Conservation (phyloP, 1,140 invertebrate species). For the Cotesia glomerata region DNA sequence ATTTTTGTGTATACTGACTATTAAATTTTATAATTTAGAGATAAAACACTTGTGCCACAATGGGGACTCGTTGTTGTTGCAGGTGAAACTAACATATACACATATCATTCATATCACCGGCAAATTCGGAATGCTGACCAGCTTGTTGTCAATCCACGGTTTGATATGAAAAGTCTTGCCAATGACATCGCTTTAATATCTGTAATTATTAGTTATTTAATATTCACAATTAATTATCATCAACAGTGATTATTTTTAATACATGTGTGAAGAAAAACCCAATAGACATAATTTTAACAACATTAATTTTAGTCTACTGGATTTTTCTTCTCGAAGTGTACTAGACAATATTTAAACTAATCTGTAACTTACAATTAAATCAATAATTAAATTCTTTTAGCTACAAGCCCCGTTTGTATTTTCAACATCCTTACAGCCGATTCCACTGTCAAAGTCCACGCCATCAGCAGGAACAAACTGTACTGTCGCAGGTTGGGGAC, state of each 20-base stretch:
- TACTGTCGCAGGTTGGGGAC: constrained; percentile 60
- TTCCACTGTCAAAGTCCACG: not conserved
- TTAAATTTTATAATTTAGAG: not conserved
- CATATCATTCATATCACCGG: not conserved
- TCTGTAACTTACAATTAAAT: not conserved
- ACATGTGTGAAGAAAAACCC: too few relatives aligned
- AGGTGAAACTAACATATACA: constrained; percentile 38
- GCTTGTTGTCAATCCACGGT: constrained; percentile 39
- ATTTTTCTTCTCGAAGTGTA: not conserved
- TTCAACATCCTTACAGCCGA: constrained; percentile 18
- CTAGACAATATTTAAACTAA: not conserved
- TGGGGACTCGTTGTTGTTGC: constrained; percentile 42
- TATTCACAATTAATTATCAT: too few relatives aligned
- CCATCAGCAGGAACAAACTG: constrained; percentile 39
- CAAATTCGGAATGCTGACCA: constrained; percentile 36
- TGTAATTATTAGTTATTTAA: constrained; percentile 33
- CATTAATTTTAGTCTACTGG: too few relatives aligned
- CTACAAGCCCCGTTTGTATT: constrained; percentile 27
- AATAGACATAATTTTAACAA: too few relatives aligned
- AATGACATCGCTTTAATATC: constrained; percentile 49
- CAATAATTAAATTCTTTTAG: constrained; percentile 26
- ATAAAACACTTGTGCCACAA: constrained; percentile 4
- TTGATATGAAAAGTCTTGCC: constrained; percentile 17
- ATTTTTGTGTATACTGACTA: not conserved
- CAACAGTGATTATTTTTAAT: too few relatives aligned